A percentile compares a stretch with the other conserved stretches of the same genome.
Evolutionary conservation across 2,797 vertebrate genomes (phyloP).

Genomic region (Enteromius paludinosus): DNA sequence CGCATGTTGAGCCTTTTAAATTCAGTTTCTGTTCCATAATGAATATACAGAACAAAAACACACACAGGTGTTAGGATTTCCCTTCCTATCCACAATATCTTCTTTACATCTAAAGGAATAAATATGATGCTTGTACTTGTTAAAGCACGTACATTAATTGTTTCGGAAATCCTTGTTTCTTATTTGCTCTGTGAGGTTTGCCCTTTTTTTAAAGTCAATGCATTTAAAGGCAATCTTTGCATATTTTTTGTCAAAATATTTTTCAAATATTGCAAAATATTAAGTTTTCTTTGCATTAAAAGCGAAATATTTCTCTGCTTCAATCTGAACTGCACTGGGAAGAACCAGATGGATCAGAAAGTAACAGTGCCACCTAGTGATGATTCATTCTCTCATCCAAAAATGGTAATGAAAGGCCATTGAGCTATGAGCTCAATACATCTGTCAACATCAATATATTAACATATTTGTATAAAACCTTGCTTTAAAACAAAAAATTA

Average conservation of each 20-base stretch:
- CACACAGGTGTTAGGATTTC: constrained; percentile 24
- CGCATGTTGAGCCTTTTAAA: constrained; percentile 6
- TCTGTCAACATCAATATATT: constrained; percentile 12
- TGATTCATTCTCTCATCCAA: neutral
- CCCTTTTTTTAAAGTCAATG: too few species aligned
- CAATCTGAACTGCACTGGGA: neutral
- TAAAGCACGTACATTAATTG: neutral
- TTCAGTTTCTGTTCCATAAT: constrained; percentile 9
- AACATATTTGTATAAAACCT: constrained; percentile 15
- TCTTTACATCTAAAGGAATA: neutral
- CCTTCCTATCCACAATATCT: neutral
- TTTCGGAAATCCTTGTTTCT: neutral
- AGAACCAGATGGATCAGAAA: constrained; percentile 47
- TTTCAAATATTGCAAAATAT: constrained; percentile 11
- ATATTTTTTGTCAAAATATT: neutral
- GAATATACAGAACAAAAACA: constrained; percentile 18
- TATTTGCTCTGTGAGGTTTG: neutral
- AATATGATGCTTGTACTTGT: neutral
- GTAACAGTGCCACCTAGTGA: constrained; percentile 71
- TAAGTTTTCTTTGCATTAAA: neutral
- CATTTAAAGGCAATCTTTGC: neutral
- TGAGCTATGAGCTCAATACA: neutral
- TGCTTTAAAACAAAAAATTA: constrained; percentile 12
- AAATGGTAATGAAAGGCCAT: neutral
- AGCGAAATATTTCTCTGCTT: neutral